Percentiles rank a stretch among this genome's conserved stretches.
These are phyloP conservation scores for Melanotaenia parkinsoni DNA, from an alignment of 2,797 vertebrate genomes.

Conservation along the genomic window DNA sequence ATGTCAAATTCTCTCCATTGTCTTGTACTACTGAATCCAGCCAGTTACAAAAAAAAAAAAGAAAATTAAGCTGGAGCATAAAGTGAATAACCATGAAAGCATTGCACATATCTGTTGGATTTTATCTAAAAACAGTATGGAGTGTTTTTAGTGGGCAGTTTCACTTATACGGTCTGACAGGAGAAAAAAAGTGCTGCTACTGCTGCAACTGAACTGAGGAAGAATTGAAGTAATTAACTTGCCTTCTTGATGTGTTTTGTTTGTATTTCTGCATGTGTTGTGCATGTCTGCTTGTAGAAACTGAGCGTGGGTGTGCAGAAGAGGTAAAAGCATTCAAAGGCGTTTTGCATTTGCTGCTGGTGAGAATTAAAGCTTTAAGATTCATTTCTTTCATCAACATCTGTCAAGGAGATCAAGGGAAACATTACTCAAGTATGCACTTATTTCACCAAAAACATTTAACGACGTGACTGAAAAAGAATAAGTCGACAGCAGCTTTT, in stretches of 20 bases:
- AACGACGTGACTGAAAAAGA: constrained; percentile 48
- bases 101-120: constrained; percentile 21
- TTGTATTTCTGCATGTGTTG: neutral
- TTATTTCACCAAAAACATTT: constrained; percentile 61
- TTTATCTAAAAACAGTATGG: constrained; percentile 21
- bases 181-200: neutral
- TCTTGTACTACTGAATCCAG: constrained; percentile 40
- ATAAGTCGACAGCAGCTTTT: constrained; percentile 50
- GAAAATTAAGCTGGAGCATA: neutral
- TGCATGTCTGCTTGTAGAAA: constrained; percentile 27
- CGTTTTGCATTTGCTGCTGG: constrained; percentile 43
- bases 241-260: constrained; percentile 24
- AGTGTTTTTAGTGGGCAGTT: constrained; percentile 21
- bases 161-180: neutral
- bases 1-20: constrained; percentile 54
- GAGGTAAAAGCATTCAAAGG: constrained; percentile 41
- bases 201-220: constrained; percentile 8
- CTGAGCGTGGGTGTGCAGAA: constrained; percentile 26
- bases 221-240: constrained; percentile 35
- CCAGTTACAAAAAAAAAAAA: constrained; percentile 12
- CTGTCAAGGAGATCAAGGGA: constrained; percentile 61
- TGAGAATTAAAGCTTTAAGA: constrained; percentile 60
- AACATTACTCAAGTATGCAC: constrained; percentile 45
- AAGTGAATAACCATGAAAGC: constrained; percentile 31
- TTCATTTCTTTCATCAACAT: constrained; percentile 58